Evolutionary conservation across 2,113 vertebrate species (phyloP).

Genomic region (Elachura formosa): DNA sequence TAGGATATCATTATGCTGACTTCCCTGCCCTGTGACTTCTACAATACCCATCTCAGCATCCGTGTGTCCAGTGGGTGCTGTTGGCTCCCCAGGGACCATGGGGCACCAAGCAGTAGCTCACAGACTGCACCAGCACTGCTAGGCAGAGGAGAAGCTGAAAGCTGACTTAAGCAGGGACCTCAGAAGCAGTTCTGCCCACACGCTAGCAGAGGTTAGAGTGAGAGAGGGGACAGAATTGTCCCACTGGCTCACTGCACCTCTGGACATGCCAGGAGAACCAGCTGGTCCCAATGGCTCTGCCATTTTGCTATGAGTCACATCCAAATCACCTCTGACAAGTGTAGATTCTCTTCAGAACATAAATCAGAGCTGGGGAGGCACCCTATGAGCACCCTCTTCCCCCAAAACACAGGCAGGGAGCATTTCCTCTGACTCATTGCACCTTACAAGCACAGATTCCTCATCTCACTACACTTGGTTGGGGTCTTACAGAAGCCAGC

Average conservation of each 20-base stretch:
- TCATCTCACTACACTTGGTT: not conserved
- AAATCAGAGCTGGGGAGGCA: not conserved
- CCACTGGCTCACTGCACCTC: not conserved
- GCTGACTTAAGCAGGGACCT: not conserved
- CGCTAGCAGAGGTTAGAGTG: rapidly evolving
- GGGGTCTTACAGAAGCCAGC: not conserved
- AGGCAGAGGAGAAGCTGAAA: not conserved
- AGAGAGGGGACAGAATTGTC: not conserved
- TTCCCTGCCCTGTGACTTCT: not conserved
- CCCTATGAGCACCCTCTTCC: not conserved
- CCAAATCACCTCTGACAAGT: not conserved
- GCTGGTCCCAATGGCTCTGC: not conserved
- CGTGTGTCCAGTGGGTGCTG: rapidly evolving
- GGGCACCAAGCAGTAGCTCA: rapidly evolving
- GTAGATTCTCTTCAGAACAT: not conserved
- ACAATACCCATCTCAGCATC: not conserved
- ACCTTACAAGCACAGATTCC: not conserved
- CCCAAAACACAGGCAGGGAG: not conserved
- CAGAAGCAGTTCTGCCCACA: not conserved
- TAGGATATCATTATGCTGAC: not conserved
- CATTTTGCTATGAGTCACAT: not conserved
- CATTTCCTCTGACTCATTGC: not conserved
- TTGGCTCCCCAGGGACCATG: not conserved
- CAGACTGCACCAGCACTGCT: not conserved
- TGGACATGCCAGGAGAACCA: not conserved